Percentiles rank a stretch among this genome's conserved stretches.
Evolutionary conservation across 2,113 vertebrate genomes (phyloP).

Genomic region (Varanus komodoensis): DNA sequence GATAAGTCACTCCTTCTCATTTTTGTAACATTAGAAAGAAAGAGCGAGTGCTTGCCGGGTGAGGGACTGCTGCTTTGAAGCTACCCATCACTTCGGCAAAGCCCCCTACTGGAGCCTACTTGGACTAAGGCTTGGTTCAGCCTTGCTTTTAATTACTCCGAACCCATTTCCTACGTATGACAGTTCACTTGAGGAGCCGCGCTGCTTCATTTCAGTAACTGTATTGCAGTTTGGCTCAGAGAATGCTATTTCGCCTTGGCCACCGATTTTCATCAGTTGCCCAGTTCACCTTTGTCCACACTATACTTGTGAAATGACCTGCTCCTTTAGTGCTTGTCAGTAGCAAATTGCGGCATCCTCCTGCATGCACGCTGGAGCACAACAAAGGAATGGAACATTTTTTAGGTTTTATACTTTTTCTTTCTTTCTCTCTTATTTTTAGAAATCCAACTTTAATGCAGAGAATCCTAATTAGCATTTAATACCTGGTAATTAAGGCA

Average conservation of each 20-base stretch:
- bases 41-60: background rate
- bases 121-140: constrained; percentile 19
- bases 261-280: constrained; percentile 96
- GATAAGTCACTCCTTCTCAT: background rate
- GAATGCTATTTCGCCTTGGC: constrained; percentile 98
- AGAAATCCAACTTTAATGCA: constrained; percentile 82
- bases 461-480: constrained; percentile 85
- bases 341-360: constrained; percentile 86
- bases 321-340: constrained; percentile 91
- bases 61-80: background rate
- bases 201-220: constrained; percentile 94
- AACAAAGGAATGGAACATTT: constrained; percentile 76
- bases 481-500: constrained; percentile 79
- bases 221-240: constrained; percentile 95
- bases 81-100: background rate
- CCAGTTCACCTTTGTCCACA: constrained; percentile 95
- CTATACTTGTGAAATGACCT: constrained; percentile 94
- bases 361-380: constrained; percentile 74
- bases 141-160: constrained; percentile 78
- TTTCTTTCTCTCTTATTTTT: constrained; percentile 83
- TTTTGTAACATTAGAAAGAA: background rate
- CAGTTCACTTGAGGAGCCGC: constrained; percentile 89
- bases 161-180: constrained; percentile 86
- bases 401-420: constrained; percentile 78
- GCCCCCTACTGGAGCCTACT: background rate